These are phyloP conservation scores for Muraenolepis orangiensis DNA, from an alignment of 2,797 vertebrate species.

Conservation along the genomic window DNA sequence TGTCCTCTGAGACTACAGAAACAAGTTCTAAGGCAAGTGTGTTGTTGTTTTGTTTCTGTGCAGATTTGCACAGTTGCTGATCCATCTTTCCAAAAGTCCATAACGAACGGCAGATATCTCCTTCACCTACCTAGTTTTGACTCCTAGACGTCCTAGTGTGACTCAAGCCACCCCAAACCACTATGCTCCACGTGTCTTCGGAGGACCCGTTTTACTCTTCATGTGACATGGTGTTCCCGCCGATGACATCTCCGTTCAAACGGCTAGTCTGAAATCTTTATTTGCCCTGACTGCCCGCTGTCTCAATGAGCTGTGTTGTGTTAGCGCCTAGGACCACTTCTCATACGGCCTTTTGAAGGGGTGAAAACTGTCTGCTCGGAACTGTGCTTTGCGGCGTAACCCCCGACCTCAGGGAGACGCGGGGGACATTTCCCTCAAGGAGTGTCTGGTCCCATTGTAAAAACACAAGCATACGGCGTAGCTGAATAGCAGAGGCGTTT, in stretches of 20 bases:
- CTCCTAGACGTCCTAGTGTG: neutral
- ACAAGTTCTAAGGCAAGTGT: neutral
- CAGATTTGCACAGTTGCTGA: neutral
- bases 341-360: neutral
- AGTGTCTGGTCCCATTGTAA: neutral
- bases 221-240: no score
- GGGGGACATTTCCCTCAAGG: neutral
- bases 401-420: neutral
- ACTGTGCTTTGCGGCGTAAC: neutral
- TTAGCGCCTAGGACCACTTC: neutral
- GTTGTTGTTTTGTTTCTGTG: neutral
- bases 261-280: neutral
- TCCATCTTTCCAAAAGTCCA: conserved; percentile 7
- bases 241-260: neutral
- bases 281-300: neutral
- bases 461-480: neutral
- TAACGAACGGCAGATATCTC: conserved; percentile 1
- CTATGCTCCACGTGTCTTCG: neutral
- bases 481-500: neutral
- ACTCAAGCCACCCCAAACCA: neutral
- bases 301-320: neutral
- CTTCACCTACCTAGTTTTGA: neutral
- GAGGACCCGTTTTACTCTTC: neutral
- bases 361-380: no score
- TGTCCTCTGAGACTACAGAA: neutral